Evolutionary conservation across 2,888 invertebrate species (phyloP).

Genomic region (Pachymerium ferrugineum): DNA sequence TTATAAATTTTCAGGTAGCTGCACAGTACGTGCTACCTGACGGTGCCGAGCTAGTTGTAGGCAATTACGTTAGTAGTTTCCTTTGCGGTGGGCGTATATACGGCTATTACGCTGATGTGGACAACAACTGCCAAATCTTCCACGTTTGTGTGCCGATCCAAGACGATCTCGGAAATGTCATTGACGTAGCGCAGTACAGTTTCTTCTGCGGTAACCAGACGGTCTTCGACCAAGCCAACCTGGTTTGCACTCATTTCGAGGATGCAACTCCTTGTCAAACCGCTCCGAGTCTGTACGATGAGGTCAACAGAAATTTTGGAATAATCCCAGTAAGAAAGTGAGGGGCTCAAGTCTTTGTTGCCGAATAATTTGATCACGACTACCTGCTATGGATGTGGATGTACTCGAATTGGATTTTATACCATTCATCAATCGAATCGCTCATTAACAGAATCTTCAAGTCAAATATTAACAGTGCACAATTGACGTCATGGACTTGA

Average conservation of each 20-base stretch:
- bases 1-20: no score
- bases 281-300: constrained; percentile 38
- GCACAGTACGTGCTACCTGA: constrained; percentile 35
- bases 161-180: constrained; percentile 18
- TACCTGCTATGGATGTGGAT: neutral
- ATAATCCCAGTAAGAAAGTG: neutral
- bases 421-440: constrained; percentile 3
- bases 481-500: no score
- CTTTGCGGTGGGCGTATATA: constrained; percentile 70
- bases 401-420: constrained; percentile 9
- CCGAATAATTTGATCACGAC: neutral
- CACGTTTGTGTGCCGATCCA: constrained; percentile 34
- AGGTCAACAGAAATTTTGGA: constrained; percentile 39
- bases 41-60: constrained; percentile 36
- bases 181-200: constrained; percentile 33
- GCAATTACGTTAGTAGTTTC: constrained; percentile 62
- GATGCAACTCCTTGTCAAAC: constrained; percentile 39
- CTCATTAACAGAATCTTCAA: neutral
- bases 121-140: constrained; percentile 62
- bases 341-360: neutral
- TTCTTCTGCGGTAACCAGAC: constrained; percentile 42
- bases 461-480: neutral
- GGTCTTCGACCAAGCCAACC: constrained; percentile 40
- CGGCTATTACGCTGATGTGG: constrained; percentile 79
- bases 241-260: constrained; percentile 39